phyloP scores from a whole-genome alignment of 2,888 invertebrate species.

The Cerastoderma edule region DNA sequence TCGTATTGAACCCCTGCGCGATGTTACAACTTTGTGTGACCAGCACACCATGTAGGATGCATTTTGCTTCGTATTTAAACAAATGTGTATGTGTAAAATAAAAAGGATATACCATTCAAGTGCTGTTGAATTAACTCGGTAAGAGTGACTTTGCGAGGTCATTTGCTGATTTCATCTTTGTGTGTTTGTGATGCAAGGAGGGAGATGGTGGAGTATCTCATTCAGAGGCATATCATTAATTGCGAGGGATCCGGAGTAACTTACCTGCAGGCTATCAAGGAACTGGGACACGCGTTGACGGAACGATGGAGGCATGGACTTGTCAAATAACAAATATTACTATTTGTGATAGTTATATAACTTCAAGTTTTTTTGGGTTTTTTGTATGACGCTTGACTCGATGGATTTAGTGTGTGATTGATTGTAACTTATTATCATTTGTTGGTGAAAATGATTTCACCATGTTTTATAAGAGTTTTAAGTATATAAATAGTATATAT shows the following conservation, averaged over 20 bases:
- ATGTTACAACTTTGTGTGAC: constrained; percentile 38
- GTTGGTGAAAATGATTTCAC: constrained; percentile 31
- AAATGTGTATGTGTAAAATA: constrained; percentile 63
- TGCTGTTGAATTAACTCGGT: constrained; percentile 30
- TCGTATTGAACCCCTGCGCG: too few relatives aligned
- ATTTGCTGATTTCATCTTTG: constrained; percentile 12
- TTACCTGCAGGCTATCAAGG: not conserved
- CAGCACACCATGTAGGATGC: constrained; percentile 60
- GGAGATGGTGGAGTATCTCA: not conserved
- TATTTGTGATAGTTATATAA: constrained; percentile 57
- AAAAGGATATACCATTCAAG: constrained; percentile 44
- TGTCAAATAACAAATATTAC: constrained; percentile 45
- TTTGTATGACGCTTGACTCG: constrained; percentile 51
- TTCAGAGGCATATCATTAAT: constrained; percentile 22
- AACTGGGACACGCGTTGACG: not conserved
- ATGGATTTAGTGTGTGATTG: constrained; percentile 43
- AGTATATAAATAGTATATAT: constrained; percentile 28
- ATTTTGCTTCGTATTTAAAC: constrained; percentile 62
- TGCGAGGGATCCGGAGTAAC: not conserved
- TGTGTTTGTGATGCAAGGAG: constrained; percentile 7
- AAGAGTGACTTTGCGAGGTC: constrained; percentile 5
- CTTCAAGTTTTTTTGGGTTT: constrained; percentile 16
- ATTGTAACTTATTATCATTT: constrained; percentile 54
- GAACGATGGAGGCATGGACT: constrained; percentile 4
- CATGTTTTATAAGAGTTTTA: constrained; percentile 42